Conservation (phyloP, 37 sponge, comb jelly and placozoan genomes). For the Crambe crambe region DNA sequence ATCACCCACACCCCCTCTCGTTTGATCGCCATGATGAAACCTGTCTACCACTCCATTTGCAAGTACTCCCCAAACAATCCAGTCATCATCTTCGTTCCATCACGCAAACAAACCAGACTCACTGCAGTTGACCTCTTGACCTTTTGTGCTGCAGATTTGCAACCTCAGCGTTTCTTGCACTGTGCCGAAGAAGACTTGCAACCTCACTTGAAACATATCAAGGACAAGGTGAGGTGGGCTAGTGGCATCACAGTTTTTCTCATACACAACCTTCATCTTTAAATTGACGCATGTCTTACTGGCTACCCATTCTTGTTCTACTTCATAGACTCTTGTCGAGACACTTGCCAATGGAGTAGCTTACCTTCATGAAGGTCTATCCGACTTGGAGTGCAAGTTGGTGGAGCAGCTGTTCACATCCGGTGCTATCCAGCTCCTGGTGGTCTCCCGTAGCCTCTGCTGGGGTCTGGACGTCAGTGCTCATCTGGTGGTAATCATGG, state of each 20-base stretch:
- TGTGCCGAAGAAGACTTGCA: constrained; percentile 81
- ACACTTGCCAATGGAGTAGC: constrained; percentile 91
- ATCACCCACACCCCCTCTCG: constrained; percentile 94
- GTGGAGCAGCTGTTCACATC: constrained; percentile 91
- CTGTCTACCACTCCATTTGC: constrained; percentile 91
- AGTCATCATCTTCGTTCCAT: constrained; percentile 95
- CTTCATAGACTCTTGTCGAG: constrained; percentile 93
- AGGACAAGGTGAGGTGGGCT: constrained; percentile 76
- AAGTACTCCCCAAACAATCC: constrained; percentile 87
- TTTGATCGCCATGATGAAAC: constrained; percentile 97
- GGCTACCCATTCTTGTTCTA: neutral
- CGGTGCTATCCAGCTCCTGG: constrained; percentile 90
- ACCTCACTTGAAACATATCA: constrained; percentile 83
- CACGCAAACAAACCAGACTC: constrained; percentile 93
- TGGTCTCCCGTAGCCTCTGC: constrained; percentile 83
- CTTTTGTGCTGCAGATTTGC: constrained; percentile 85
- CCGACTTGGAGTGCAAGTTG: constrained; percentile 81
- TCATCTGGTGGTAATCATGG: constrained; percentile 96
- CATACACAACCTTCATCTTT: too few species aligned
- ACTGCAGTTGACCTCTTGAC: constrained; percentile 97
- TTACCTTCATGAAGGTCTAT: constrained; percentile 96
- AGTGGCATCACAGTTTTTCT: too few species aligned
- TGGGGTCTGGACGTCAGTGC: constrained; percentile 82
- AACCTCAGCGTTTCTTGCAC: constrained; percentile 95
- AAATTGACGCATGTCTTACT: neutral